A percentile compares a stretch with the other conserved stretches of the same genome.
Conservation (phyloP, 1,140 invertebrate genomes). For the Drosophila navojoa region DNA sequence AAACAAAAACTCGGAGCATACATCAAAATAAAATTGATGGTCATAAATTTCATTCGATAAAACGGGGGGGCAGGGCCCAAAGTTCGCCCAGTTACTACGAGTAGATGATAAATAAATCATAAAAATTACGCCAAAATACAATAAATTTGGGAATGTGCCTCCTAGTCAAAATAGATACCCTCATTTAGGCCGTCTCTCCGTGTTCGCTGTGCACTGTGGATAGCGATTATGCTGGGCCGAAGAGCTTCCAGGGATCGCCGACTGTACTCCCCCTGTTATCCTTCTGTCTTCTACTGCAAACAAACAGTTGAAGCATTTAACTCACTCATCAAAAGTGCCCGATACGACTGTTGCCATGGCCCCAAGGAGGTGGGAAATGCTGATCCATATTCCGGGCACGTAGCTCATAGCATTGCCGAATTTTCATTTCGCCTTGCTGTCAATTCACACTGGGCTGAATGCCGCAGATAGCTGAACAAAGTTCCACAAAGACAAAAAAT, state of each 20-base stretch:
- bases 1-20: slow-evolving; percentile 54
- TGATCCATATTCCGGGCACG: slow-evolving; percentile 37
- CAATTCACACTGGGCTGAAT: slow-evolving; percentile 34
- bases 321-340: slow-evolving; percentile 57
- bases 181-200: neutral
- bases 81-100: slow-evolving; percentile 27
- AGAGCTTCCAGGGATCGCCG: neutral
- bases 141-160: slow-evolving; percentile 30
- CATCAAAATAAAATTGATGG: slow-evolving; percentile 65
- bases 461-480: slow-evolving; percentile 3
- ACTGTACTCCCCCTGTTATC: neutral
- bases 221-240: slow-evolving; percentile 50
- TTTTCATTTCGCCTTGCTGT: slow-evolving; percentile 42
- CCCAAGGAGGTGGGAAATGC: slow-evolving; percentile 12
- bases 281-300: slow-evolving; percentile 23
- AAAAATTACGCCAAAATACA: slow-evolving; percentile 34
- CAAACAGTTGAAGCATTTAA: slow-evolving; percentile 62
- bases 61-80: slow-evolving; percentile 37
- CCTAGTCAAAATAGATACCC: neutral
- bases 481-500: neutral
- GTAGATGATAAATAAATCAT: slow-evolving; percentile 46
- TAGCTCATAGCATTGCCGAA: slow-evolving; percentile 18
- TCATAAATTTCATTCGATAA: slow-evolving; percentile 76
- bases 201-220: slow-evolving; percentile 47
- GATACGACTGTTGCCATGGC: slow-evolving; percentile 31